A percentile compares a stretch with the other conserved stretches of the same genome.
These are phyloP conservation scores for Aleiodes testaceus DNA, from an alignment of 2,888 invertebrate species.

Conservation along the genomic window DNA sequence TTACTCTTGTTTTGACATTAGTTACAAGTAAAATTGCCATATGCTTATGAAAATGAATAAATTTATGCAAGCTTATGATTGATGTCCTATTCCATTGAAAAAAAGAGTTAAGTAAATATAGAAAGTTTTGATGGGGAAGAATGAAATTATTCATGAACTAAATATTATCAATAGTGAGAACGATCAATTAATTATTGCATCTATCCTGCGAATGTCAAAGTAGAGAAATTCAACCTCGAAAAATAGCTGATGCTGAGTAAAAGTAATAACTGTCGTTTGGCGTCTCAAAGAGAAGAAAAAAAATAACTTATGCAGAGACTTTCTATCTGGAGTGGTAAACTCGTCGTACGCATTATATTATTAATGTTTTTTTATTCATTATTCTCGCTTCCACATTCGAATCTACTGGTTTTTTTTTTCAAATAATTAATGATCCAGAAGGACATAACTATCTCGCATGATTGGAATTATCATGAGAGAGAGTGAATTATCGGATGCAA, in stretches of 20 bases:
- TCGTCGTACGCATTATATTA: conserved; percentile 1
- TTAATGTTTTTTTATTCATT: not conserved
- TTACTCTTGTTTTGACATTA: no score
- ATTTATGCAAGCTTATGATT: no score
- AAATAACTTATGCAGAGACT: conserved; percentile 13
- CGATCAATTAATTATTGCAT: no score
- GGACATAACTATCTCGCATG: conserved; percentile 4
- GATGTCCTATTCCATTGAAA: no score
- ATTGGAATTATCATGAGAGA: conserved; percentile 4
- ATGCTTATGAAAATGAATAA: no score
- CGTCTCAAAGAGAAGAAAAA: conserved; percentile 1
- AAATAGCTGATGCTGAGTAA: not conserved
- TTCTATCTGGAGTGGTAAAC: conserved; percentile 13
- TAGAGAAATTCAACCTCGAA: no score
- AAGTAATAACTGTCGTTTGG: conserved; percentile 4
- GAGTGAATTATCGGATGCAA: conserved; percentile 15
- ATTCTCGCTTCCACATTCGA: not conserved
- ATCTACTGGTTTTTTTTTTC: not conserved
- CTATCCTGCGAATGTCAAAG: no score
- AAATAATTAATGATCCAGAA: not conserved
- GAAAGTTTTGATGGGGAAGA: no score
- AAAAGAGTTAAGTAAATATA: no score
- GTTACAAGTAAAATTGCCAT: no score
- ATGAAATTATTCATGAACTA: no score
- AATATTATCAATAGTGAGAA: no score